Evolutionary conservation across 2,797 vertebrate species (phyloP).

Genomic region (Enteromius unitaeniatus): DNA sequence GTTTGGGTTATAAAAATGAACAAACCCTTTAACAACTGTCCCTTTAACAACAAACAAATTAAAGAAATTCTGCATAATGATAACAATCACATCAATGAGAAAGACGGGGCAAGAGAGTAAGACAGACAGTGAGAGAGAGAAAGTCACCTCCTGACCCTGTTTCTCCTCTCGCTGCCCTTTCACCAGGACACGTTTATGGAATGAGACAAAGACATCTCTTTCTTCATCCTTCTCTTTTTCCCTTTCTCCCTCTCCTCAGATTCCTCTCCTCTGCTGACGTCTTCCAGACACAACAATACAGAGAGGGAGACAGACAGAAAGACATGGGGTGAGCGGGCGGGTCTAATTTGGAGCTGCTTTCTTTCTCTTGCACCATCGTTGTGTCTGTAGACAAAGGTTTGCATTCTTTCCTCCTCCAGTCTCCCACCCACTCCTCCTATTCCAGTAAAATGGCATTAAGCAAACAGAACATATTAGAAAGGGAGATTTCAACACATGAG

Average conservation of each 20-base stretch:
- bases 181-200: conserved; percentile 50
- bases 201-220: conserved; percentile 54
- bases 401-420: conserved; percentile 66
- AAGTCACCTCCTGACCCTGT: conserved; percentile 41
- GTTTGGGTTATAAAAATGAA: not conserved
- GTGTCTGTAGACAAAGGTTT: conserved; percentile 69
- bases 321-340: conserved; percentile 66
- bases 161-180: conserved; percentile 55
- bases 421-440: conserved; percentile 68
- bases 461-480: conserved; percentile 61
- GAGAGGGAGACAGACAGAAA: conserved; percentile 59
- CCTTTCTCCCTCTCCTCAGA: conserved; percentile 72
- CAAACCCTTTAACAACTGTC: not conserved
- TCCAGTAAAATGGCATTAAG: conserved; percentile 67
- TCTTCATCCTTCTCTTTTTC: conserved; percentile 56
- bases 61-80: conserved; percentile 14
- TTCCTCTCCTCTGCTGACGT: conserved; percentile 80
- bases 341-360: conserved; percentile 39
- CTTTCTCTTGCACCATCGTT: conserved; percentile 37
- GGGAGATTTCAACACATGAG: conserved; percentile 75
- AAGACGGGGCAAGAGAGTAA: not conserved
- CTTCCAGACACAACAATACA: conserved; percentile 76
- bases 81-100: conserved; percentile 5
- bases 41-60: not conserved
- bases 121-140: conserved; percentile 10